These are phyloP conservation scores for Ormia ochracea DNA, from an alignment of 2,888 invertebrate genomes.

Conservation along the genomic window DNA sequence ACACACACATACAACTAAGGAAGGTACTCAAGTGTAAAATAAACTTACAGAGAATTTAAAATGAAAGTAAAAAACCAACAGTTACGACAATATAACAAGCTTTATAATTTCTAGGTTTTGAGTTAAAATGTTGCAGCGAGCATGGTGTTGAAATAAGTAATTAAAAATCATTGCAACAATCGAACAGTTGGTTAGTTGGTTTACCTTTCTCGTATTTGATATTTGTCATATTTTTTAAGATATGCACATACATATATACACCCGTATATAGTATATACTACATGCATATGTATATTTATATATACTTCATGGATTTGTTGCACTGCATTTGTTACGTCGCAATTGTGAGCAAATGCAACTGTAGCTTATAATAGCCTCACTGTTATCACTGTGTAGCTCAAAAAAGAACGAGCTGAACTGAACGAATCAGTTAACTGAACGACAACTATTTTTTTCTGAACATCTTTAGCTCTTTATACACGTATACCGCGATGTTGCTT, in stretches of 20 bases:
- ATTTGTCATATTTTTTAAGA: not conserved
- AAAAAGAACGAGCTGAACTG: too few species aligned
- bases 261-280: too few species aligned
- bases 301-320: too few species aligned
- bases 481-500: too few species aligned
- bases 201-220: not conserved
- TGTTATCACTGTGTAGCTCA: too few species aligned
- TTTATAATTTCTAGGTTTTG: not conserved
- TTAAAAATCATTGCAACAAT: not conserved
- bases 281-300: too few species aligned
- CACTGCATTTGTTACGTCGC: too few species aligned
- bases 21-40: constrained; percentile 47
- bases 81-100: not conserved
- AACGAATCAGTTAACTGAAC: too few species aligned
- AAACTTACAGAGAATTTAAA: constrained; percentile 25
- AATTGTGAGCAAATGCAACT: too few species aligned
- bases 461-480: too few species aligned
- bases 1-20: constrained; percentile 36
- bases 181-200: not conserved
- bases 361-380: too few species aligned
- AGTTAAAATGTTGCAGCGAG: not conserved
- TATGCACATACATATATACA: not conserved
- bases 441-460: too few species aligned
- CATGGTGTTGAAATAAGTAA: not conserved
- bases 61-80: constrained; percentile 21